Base-by-base conservation (phyloP, 2,113 vertebrate genomes). In the Heliornis fulica region DNA sequence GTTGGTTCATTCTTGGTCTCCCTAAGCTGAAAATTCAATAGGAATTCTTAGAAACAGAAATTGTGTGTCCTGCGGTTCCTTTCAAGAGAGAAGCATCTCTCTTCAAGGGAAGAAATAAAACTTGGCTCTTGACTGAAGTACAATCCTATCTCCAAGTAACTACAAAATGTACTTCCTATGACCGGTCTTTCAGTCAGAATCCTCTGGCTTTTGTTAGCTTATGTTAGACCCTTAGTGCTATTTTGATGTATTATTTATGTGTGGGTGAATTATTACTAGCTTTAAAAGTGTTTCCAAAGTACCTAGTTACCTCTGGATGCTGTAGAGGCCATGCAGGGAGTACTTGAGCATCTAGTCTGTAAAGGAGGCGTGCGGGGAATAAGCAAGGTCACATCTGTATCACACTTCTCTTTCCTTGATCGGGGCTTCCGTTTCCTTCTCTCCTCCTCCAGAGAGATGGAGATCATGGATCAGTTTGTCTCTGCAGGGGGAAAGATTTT, bases 201-300 rank as follows among this genome's bases (percentile, higher is more conserved):
- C 69, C 46, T 48, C 86, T 81, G 88, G 94, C 72, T 92, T 96
- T 92, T 78, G 43, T 59, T 75, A 75, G 60, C 69, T 81, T 60
- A 6, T 60, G 4, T 79, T 81, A 85, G 94, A 84, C 72, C 86
- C 86, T 87, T 71, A n/a, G 72, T 72, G 50, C 80, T 95, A 40
- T 93, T 93, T 87, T 48, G 53, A 78, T 80, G 90, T 94, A 46
- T 95, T 90, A 63, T 97, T 94, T 95, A 86, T 96, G 18, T 31
- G 96, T 96, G 96, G 78, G 75, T 96, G 80, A 97, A 97, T 97
- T 97, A 96, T 97, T 96, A 94, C 93, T 98, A 98, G 98, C 97
- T 98, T 98, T 98, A 97, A 98, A 97, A 97, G 96, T 96, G 95
- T 98, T 98, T 98, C 98, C 98, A 98, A 98, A 98, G 97, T 94